Evolutionary conservation across 2,797 vertebrate genomes (phyloP).

Genomic region (Agapornis canus): DNA sequence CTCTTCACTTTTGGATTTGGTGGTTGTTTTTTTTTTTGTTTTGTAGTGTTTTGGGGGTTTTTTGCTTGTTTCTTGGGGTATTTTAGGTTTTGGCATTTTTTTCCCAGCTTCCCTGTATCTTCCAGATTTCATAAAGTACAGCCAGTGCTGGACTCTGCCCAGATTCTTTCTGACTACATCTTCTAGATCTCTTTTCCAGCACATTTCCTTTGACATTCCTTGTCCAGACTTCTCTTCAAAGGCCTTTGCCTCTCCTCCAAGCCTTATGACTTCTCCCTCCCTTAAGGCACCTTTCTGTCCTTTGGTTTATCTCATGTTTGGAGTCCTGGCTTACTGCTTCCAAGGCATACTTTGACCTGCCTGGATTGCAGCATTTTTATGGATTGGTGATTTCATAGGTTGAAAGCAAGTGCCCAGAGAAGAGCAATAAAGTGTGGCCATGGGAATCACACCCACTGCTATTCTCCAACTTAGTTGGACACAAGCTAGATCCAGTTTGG

Average conservation of each 20-base stretch:
- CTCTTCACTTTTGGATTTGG: background rate
- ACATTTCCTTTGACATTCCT: background rate
- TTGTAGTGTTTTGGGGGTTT: background rate
- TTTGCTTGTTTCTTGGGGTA: background rate
- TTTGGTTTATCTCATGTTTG: background rate
- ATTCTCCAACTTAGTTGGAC: background rate
- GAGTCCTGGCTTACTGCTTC: background rate
- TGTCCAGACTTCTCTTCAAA: background rate
- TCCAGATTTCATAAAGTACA: background rate
- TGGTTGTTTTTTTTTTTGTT: background rate
- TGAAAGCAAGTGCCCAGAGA: background rate
- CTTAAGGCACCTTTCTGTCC: too few species aligned
- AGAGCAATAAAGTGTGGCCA: too few species aligned
- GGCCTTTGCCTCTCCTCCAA: background rate
- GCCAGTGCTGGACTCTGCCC: background rate
- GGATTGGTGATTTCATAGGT: background rate
- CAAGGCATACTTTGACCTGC: background rate
- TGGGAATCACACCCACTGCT: rapidly evolving
- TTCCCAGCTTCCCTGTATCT: background rate
- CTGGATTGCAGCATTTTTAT: background rate
- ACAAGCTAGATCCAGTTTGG: background rate
- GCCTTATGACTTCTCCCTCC: background rate
- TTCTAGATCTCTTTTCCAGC: background rate
- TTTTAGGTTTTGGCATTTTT: background rate
- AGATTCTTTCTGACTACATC: background rate